Percentiles rank a stretch among this genome's conserved stretches.
Conservation (phyloP, 2,797 vertebrate genomes). For the Microchirus variegatus region DNA sequence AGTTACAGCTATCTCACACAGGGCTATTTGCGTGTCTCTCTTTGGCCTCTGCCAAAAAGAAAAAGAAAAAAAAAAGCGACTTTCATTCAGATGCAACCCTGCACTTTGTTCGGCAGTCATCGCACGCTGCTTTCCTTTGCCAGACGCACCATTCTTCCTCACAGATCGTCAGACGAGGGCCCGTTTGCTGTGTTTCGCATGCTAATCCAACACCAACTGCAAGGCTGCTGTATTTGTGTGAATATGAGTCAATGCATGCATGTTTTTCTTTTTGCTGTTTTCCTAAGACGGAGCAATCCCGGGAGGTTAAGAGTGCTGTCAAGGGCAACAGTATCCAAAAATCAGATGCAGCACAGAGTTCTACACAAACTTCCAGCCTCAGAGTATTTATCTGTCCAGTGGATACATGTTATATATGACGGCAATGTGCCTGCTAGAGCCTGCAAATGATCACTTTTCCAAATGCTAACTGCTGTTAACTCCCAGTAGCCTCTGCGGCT, state of each 20-base stretch:
- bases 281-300: slow-evolving; percentile 50
- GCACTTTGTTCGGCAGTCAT: slow-evolving; percentile 49
- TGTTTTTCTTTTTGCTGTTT: slow-evolving; percentile 7
- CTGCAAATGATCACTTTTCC: too few relatives aligned
- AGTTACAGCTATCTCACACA: slow-evolving; percentile 55
- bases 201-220: slow-evolving; percentile 41
- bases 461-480: too few relatives aligned
- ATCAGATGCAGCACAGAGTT: too few relatives aligned
- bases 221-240: slow-evolving; percentile 39
- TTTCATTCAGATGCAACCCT: slow-evolving; percentile 38
- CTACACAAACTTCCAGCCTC: too few relatives aligned
- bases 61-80: slow-evolving; percentile 6
- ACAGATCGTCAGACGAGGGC: slow-evolving; percentile 30
- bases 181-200: slow-evolving; percentile 49
- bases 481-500: too few relatives aligned
- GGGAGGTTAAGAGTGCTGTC: too few relatives aligned
- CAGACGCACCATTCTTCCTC: slow-evolving; percentile 34
- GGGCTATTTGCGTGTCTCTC: slow-evolving; percentile 43
- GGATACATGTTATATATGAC: too few relatives aligned
- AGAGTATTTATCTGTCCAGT: too few relatives aligned
- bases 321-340: too few relatives aligned
- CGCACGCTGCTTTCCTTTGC: slow-evolving; percentile 58
- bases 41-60: slow-evolving; percentile 29
- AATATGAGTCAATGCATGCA: slow-evolving; percentile 35
- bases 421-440: too few relatives aligned